Conservation (phyloP, 2,888 invertebrate genomes). For the Tholera decimalis region DNA sequence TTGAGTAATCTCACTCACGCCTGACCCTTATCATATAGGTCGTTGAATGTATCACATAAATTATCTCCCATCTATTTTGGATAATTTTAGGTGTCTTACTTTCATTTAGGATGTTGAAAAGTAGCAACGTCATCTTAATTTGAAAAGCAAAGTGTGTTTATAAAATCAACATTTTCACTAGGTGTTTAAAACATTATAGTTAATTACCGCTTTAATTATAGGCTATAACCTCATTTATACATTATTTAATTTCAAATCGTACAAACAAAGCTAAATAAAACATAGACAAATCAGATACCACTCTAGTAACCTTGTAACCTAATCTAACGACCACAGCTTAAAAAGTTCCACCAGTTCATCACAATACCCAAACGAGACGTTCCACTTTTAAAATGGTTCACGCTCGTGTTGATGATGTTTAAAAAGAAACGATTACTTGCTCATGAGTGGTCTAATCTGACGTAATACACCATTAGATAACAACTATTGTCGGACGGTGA, state of each 20-base stretch:
- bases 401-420: conserved; percentile 56
- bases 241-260: background rate
- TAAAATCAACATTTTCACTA: background rate
- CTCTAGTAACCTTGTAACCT: background rate
- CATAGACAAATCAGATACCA: background rate
- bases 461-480: conserved; percentile 82
- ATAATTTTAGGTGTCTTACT: conserved; percentile 44
- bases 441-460: conserved; percentile 69
- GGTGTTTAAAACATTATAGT: too few species aligned
- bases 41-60: conserved; percentile 57
- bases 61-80: conserved; percentile 57
- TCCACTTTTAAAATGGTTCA: conserved; percentile 38
- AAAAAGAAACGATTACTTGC: conserved; percentile 58
- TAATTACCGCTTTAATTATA: too few species aligned
- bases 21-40: conserved; percentile 77
- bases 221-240: background rate
- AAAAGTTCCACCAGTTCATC: conserved; percentile 22
- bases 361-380: conserved; percentile 12
- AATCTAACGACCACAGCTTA: background rate
- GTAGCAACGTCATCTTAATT: background rate
- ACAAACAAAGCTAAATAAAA: background rate
- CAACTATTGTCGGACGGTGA: conserved; percentile 73
- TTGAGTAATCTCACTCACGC: conserved; percentile 73
- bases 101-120: conserved; percentile 11
- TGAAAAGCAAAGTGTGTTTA: background rate